A percentile compares a stretch with the other conserved stretches of the same genome.
Conservation (phyloP, 1,140 invertebrate genomes). For the Drosophila ambigua region DNA sequence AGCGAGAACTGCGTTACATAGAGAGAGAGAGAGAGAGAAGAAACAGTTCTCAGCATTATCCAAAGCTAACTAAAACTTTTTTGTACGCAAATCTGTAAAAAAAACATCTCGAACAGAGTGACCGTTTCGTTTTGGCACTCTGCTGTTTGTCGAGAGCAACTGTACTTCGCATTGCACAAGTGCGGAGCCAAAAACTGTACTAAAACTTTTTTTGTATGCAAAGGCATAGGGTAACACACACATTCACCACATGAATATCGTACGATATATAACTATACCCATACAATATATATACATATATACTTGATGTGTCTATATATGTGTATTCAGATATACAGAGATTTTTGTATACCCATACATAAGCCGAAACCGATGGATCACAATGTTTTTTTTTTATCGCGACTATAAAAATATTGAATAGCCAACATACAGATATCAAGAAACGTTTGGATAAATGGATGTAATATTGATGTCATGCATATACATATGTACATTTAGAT, state of each 20-base stretch:
- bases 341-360: constrained; percentile 31
- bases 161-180: constrained; percentile 31
- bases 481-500: not conserved
- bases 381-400: constrained; percentile 16
- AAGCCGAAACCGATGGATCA: constrained; percentile 12
- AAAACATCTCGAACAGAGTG: constrained; percentile 1
- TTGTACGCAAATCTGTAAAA: no score
- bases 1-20: no score
- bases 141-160: constrained; percentile 12
- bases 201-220: constrained; percentile 36
- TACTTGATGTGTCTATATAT: constrained; percentile 1
- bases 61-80: no score
- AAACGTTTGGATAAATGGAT: constrained; percentile 9
- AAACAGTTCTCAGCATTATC: no score
- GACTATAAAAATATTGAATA: not conserved
- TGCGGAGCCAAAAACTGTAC: constrained; percentile 46
- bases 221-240: constrained; percentile 1
- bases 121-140: constrained; percentile 3
- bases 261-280: constrained; percentile 8
- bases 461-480: constrained; percentile 8
- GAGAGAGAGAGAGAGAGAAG: no score
- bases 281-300: constrained; percentile 1
- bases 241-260: constrained; percentile 12
- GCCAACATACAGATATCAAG: not conserved
- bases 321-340: not conserved